Percentiles rank a stretch among this genome's conserved stretches.
Evolutionary conservation across 2,797 vertebrate species (phyloP).

Genomic region (Sphenopsis melanotis): DNA sequence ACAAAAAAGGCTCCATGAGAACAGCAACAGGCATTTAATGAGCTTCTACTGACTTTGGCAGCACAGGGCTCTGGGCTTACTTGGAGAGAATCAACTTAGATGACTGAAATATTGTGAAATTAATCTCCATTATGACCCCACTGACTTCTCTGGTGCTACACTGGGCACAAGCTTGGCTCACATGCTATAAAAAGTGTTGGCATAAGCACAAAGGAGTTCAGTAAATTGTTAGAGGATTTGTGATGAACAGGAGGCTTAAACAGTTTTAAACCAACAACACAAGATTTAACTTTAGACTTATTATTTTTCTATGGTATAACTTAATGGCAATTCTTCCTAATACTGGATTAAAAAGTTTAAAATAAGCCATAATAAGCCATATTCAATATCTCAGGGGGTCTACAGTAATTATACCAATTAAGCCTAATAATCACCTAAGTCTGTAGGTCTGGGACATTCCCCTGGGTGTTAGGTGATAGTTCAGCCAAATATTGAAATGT

Average conservation of each 20-base stretch:
- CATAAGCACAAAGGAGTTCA: not conserved
- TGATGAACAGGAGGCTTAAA: conserved; percentile 3
- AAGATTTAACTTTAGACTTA: not conserved
- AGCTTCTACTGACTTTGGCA: not conserved
- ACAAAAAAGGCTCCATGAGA: not conserved
- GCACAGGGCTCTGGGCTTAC: not conserved
- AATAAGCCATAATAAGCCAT: not conserved
- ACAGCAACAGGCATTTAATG: not conserved
- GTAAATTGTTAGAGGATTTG: not conserved
- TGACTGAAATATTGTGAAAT: not conserved
- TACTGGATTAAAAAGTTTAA: conserved; percentile 36
- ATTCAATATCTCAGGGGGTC: not conserved
- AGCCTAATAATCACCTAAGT: not conserved
- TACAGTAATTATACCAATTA: not conserved
- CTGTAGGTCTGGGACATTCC: not conserved
- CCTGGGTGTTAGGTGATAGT: not conserved
- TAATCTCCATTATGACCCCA: not conserved
- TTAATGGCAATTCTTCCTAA: conserved; percentile 33
- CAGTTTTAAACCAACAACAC: not conserved
- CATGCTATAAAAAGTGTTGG: not conserved
- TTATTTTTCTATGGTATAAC: not conserved
- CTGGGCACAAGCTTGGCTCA: not conserved
- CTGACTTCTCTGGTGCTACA: not conserved
- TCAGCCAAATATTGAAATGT: not conserved
- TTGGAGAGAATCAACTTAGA: not conserved